phyloP scores from a whole-genome alignment of 1,140 invertebrate species.

The Caenorhabditis latens region DNA sequence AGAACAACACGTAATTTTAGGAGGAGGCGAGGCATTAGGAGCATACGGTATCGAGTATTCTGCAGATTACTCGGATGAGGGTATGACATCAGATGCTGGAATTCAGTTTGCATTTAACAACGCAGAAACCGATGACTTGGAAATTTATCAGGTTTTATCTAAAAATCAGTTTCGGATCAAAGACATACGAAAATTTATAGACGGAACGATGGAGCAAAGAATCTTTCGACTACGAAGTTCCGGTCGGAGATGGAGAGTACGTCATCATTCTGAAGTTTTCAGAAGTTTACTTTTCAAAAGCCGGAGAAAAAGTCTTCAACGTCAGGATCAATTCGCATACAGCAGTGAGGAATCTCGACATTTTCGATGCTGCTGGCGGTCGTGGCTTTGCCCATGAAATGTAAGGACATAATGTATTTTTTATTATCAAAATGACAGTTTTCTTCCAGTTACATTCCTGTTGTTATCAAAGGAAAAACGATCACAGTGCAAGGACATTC shows the following conservation, averaged over 20 bases:
- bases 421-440: not conserved
- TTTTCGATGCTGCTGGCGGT: slow-evolving; percentile 8
- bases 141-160: slow-evolving; percentile 28
- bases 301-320: slow-evolving; percentile 21
- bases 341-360: not conserved
- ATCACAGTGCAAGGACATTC: not conserved
- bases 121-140: not conserved
- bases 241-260: not conserved
- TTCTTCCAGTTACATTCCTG: slow-evolving; percentile 1
- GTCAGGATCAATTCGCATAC: not conserved
- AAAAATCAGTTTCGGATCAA: too few relatives aligned
- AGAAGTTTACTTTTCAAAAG: slow-evolving; percentile 12
- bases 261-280: slow-evolving; percentile 46
- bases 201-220: slow-evolving; percentile 31
- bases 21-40: slow-evolving; percentile 20
- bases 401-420: not conserved
- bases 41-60: slow-evolving; percentile 10
- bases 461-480: not conserved
- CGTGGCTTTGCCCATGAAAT: slow-evolving; percentile 36
- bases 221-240: slow-evolving; percentile 9
- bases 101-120: not conserved
- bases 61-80: not conserved
- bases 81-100: not conserved
- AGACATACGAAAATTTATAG: not conserved
- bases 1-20: not conserved